Evolutionary conservation across 1,140 invertebrate genomes (phyloP).

Genomic region (Philotrypesis tridentata): DNA sequence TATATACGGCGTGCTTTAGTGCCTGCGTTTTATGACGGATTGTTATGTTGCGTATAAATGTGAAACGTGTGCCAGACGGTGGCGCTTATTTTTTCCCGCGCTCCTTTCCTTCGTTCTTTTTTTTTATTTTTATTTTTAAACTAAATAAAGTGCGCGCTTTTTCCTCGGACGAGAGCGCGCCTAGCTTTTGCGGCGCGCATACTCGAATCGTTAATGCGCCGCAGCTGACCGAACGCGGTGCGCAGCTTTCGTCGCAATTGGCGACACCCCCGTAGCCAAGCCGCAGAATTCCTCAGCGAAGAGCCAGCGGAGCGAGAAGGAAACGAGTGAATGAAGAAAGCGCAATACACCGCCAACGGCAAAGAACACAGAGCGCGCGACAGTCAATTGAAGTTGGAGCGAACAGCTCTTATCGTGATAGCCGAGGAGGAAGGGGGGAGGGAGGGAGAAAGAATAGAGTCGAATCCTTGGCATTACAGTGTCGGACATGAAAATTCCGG

Average conservation of each 20-base stretch:
- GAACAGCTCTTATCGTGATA: slow-evolving; percentile 26
- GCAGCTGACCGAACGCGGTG: no score
- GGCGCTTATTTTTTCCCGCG: not conserved
- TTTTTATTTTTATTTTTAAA: no score
- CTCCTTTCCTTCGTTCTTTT: not conserved
- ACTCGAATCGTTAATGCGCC: no score
- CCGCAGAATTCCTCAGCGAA: no score
- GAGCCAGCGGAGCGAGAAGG: not conserved
- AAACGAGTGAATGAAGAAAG: not conserved
- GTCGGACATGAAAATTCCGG: slow-evolving; percentile 24
- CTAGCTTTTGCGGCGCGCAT: no score
- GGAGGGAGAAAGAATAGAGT: not conserved
- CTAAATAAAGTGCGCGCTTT: no score
- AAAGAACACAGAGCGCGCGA: not conserved
- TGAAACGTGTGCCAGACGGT: not conserved
- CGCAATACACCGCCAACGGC: not conserved
- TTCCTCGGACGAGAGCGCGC: no score
- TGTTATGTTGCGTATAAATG: slow-evolving; percentile 12
- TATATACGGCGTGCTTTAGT: slow-evolving; percentile 28
- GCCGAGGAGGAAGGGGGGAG: no score
- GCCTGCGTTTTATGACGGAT: slow-evolving; percentile 18
- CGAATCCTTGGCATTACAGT: slow-evolving; percentile 4
- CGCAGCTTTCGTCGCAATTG: no score
- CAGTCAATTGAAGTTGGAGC: slow-evolving; percentile 21
- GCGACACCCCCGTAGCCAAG: no score